Base-by-base conservation (phyloP, 1,140 invertebrate species). In the Zophobas atratus region DNA sequence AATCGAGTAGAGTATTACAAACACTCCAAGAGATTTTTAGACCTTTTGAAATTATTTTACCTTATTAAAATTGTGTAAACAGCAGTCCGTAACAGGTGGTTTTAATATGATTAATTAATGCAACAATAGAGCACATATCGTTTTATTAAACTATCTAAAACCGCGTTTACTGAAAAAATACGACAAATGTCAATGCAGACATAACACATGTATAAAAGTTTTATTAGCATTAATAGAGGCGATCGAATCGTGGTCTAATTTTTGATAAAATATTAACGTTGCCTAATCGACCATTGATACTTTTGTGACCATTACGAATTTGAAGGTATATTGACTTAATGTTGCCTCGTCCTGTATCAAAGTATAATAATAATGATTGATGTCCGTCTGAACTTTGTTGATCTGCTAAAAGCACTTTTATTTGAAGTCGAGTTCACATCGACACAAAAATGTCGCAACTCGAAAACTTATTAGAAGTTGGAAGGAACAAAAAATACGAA, bases 311-410 rank as follows among this genome's bases (percentile, higher is more conserved):
- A 67, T 67, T 67, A 67, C 60, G 38, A 67, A 8, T 67, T 51
- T 51, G 49, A 4, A n/a, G 20, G 2, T n/a, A 41, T 67, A 60
- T 67, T 67, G 60, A 67, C 60, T 43, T 67, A 43, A 67, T 67
- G 60, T 32, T 46, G 2, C 60, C 8, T 43, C 60, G 60, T 43
- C 60, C 39, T 57, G 55, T 33, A 57, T 57, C 55, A 41, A 60
- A 43, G 8, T 43, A 20, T 67, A 67, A 67, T 67, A 67, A 67
- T 43, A 67, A 67, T 67, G 60, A 67, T 67, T 67, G 60, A 67
- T 67, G 60, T 67, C 60, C 39, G 41, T 67, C 39, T 39, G 39
- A 67, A 67, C 60, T 67, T 67, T 20, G 60, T 38, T 41, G 60
- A 67, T 67, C 60, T 67, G 20, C 39, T 67, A 67, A 67, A 67